These are phyloP conservation scores for Tetraneura akinire DNA, from an alignment of 1,140 invertebrate genomes.

Conservation along the genomic window DNA sequence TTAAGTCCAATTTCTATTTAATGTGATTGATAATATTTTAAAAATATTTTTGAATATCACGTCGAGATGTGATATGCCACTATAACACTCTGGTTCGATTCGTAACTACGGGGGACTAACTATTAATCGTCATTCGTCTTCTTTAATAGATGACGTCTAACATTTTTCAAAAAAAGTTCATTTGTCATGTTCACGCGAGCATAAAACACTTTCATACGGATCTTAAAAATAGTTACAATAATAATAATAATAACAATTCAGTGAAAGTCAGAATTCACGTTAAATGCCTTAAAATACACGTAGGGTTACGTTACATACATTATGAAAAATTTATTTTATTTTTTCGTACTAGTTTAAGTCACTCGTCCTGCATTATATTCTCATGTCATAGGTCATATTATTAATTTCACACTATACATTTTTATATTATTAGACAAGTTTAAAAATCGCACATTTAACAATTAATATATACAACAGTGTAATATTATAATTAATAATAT, in stretches of 20 bases:
- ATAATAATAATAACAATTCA: neutral
- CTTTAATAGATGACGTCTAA: neutral
- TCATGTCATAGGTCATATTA: too few species aligned
- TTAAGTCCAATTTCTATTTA: too few species aligned
- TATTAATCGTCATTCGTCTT: neutral
- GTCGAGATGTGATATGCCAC: neutral
- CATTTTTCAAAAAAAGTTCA: slow-evolving; percentile 3
- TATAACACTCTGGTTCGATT: neutral
- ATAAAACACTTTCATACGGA: neutral
- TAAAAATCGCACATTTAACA: too few species aligned
- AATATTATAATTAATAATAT: too few species aligned
- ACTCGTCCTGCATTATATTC: neutral
- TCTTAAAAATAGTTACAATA: neutral
- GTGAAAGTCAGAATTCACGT: slow-evolving; percentile 8
- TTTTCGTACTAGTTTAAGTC: neutral
- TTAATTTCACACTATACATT: too few species aligned
- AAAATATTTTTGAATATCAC: too few species aligned
- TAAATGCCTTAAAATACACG: slow-evolving; percentile 1
- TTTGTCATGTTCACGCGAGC: neutral
- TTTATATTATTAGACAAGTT: too few species aligned
- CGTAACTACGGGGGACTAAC: neutral
- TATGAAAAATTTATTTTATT: neutral
- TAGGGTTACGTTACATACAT: neutral
- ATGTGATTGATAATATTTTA: too few species aligned
- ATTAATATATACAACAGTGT: too few species aligned